Base-by-base conservation (phyloP, 2,888 invertebrate genomes). In the Oscheius myriophilus region DNA sequence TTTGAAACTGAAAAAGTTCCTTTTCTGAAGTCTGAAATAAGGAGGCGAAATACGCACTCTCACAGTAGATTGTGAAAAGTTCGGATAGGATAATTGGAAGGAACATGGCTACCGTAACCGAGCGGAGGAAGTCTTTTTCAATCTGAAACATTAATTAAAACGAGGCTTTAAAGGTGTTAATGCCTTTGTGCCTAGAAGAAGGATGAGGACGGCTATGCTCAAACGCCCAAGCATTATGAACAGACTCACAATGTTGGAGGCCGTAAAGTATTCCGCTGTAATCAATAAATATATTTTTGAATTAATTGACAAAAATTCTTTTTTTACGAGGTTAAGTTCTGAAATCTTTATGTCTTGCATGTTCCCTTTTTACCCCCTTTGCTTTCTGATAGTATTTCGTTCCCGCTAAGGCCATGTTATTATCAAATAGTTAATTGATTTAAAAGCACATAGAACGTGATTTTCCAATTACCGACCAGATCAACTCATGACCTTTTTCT, bases 101-200 rank as follows among this genome's bases (percentile, higher is more conserved):
- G 67, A 75, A 78, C n/a, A 78, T 72, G 18, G 75, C 43, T 41
- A 72, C 72, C 0, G 78, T 73, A 55, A 78, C 71, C 12, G 74
- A 71, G 43, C 75, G 62, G 71, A 77, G 75, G 51, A 65, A 77
- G 55, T 77, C 77, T 43, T 77, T 77, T 33, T 73, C 71, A 73
- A 77, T 77, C 57, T 74, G 58, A 39, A 74, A 54, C 9, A 6
- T 6, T 12, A 33, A 55, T 55, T 39, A 16, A 33, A 14, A 2
- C 12, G 26, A 33, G 7, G 16, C 11, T 16, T 6, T 33, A 3
- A 9, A 33, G 33, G 9, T n/a, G 33, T 3, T 6, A 33, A 33
- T 33, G 46, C 67, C 51, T 72, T 72, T 26, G 67, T 67, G 2
- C 77, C 77, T 9, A 77, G 61, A 0, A 77, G 42, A 49, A 77